These are phyloP conservation scores for Eufriesea mexicana DNA, from an alignment of 1,140 invertebrate genomes.

Conservation along the genomic window DNA sequence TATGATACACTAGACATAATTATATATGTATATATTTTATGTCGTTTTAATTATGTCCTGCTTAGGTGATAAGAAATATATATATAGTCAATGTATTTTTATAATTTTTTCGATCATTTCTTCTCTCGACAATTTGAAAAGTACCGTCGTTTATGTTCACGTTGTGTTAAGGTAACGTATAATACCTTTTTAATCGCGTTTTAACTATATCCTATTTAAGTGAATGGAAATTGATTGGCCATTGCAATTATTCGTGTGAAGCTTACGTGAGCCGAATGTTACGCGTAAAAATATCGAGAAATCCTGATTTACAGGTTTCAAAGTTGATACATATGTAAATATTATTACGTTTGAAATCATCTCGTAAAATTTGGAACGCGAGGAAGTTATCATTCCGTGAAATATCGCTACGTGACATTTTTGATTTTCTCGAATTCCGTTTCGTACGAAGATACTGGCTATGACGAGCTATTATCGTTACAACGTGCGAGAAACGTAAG, in stretches of 20 bases:
- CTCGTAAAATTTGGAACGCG: background rate
- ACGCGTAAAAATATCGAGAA: background rate
- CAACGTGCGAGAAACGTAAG: background rate
- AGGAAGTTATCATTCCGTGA: background rate
- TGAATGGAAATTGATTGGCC: background rate
- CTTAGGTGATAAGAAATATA: too few species aligned
- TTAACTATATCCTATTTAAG: background rate
- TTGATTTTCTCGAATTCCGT: background rate
- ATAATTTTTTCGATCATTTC: background rate
- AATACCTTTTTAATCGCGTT: background rate
- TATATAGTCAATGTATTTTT: too few species aligned
- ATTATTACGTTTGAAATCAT: background rate
- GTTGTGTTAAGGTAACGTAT: too few species aligned
- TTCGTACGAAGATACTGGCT: background rate
- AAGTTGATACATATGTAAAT: background rate
- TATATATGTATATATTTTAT: too few species aligned
- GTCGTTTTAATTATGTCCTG: too few species aligned
- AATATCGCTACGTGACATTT: constrained; percentile 1
- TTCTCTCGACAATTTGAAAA: background rate
- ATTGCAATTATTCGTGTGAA: background rate
- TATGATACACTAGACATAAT: too few species aligned
- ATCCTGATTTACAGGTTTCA: constrained; percentile 1
- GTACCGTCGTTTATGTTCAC: background rate
- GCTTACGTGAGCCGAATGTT: background rate
- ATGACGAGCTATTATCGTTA: background rate